Percentiles rank a stretch among this genome's conserved stretches.
Evolutionary conservation across 64 coral and sea anemone species (phyloP).

Genomic region (Acropora tenuis): DNA sequence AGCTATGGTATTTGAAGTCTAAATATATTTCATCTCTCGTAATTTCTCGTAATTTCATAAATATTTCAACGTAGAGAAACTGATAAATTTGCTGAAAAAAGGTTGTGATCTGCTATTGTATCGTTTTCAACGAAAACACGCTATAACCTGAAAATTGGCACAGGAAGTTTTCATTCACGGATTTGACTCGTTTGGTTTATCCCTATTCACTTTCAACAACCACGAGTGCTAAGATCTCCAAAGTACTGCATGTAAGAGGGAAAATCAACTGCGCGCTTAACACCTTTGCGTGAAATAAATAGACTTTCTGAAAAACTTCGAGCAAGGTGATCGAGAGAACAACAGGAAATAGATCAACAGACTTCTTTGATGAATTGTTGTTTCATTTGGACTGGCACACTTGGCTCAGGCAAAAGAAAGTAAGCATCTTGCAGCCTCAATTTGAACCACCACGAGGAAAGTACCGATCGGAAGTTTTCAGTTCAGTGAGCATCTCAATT

Average conservation of each 20-base stretch:
- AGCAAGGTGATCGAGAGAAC: neutral
- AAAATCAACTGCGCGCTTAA: neutral
- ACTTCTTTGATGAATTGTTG: neutral
- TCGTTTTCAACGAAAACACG: neutral
- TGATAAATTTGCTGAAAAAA: too few relatives aligned
- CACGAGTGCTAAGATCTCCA: neutral
- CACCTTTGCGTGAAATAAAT: neutral
- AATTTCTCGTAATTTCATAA: too few relatives aligned
- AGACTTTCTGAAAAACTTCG: too few relatives aligned
- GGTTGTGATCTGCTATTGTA: too few relatives aligned
- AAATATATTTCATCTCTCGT: too few relatives aligned
- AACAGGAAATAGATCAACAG: neutral
- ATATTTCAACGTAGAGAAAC: too few relatives aligned
- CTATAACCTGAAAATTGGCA: neutral
- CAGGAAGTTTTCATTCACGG: neutral
- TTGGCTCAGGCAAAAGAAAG: neutral
- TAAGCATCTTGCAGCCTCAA: neutral
- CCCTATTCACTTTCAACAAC: neutral
- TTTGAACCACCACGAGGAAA: neutral
- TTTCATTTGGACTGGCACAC: neutral
- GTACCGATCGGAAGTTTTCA: too few relatives aligned
- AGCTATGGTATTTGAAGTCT: too few relatives aligned
- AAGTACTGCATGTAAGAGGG: neutral
- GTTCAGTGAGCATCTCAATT: too few relatives aligned
- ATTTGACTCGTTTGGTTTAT: neutral